Base-by-base conservation (phyloP, 2,888 invertebrate species). In the Nipponacmea schrenckii region DNA sequence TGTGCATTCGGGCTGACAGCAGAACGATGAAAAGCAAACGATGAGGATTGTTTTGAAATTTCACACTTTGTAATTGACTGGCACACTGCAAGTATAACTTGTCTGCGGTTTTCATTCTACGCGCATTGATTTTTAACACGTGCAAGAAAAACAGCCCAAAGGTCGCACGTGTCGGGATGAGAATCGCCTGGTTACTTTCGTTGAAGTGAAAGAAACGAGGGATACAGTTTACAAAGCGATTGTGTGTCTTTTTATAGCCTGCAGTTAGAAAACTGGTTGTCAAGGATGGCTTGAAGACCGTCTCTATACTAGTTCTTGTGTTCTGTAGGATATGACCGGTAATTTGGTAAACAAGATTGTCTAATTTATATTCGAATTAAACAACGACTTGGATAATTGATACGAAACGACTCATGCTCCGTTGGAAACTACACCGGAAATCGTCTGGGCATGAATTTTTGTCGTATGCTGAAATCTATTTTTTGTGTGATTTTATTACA, bases 71-170 rank as follows among this genome's bases (percentile, higher is more conserved):
- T 56, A 20, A 20, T 56, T 56, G 56, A 24, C 24, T 56, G 56
- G 24, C 56, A 56, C 56, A 56, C 20, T 24, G 24, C 56, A 56
- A 24, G 20, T 56, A 12, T 56, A 56, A 56, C 56, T 56, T 56
- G 56, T 56, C 56, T 56, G 56, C 56, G 56, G 56, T 56, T 56
- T 56, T 56, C 56, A 20, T 56, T 56, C 56, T 56, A 24, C 20
- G 24, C 56, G 56, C 20, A 56, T 56, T 56, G 56, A 56, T 56
- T 56, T 56, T 56, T 14, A 56, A 24, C 56, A 56, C 56, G 56
- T 56, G 56, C 56, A 14, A 56, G 56, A 24, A 24, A 39, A 56
- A 24, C 56, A 20, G 56, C 56, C 56, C 56, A 24, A 56, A 56
- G 56, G 20, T 24, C 24, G 56, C 56, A 56, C 56, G 56, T 56